These are phyloP conservation scores for Orthonychiurus folsomi DNA, from an alignment of 2,888 invertebrate genomes.

Conservation along the genomic window DNA sequence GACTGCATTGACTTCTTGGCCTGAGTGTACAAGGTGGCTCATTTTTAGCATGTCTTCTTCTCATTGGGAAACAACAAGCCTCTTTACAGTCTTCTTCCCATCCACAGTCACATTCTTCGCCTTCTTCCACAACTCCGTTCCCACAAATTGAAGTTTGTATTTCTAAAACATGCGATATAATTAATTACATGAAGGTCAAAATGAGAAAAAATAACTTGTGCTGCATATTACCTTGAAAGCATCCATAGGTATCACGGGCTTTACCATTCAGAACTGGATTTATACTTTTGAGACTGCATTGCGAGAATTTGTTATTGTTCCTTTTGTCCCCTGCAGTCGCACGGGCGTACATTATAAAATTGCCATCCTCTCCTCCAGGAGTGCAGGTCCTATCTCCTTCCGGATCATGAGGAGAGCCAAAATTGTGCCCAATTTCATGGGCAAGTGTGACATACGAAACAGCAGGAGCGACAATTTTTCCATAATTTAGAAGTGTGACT, in stretches of 20 bases:
- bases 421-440: slow-evolving; percentile 99
- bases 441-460: slow-evolving; percentile 96
- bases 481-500: slow-evolving; percentile 93
- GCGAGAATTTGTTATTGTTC: slow-evolving; percentile 95
- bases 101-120: slow-evolving; percentile 98
- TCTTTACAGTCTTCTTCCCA: slow-evolving; percentile 95
- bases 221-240: slow-evolving; percentile 76
- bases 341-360: slow-evolving; percentile 98
- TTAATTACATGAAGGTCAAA: neutral
- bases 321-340: slow-evolving; percentile 96
- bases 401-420: slow-evolving; percentile 95
- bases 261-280: slow-evolving; percentile 86
- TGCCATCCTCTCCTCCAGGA: slow-evolving; percentile 91
- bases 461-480: slow-evolving; percentile 94
- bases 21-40: slow-evolving; percentile 81
- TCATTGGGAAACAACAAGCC: slow-evolving; percentile 85
- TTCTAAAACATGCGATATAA: slow-evolving; percentile 52
- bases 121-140: slow-evolving; percentile 92
- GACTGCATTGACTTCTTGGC: slow-evolving; percentile 66
- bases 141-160: slow-evolving; percentile 93
- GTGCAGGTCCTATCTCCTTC: slow-evolving; percentile 66
- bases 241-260: slow-evolving; percentile 79
- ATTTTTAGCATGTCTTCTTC: slow-evolving; percentile 59
- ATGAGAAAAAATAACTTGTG: neutral
- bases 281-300: slow-evolving; percentile 84